Conservation (phyloP, 2,888 invertebrate genomes). For the Azorinus chamasolen region DNA sequence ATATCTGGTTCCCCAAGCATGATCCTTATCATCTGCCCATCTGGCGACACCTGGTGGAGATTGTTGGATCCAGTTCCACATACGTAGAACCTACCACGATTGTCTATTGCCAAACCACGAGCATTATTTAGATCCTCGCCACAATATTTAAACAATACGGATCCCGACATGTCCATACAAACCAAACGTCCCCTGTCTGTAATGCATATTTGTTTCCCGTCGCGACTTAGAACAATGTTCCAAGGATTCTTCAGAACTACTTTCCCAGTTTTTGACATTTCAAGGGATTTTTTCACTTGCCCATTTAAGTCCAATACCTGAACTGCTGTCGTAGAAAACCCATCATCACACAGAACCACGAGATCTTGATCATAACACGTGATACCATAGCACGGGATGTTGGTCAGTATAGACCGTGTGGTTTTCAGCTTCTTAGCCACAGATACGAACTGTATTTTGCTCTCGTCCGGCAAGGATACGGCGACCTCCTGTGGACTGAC, state of each 20-base stretch:
- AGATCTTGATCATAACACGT: slow-evolving; percentile 45
- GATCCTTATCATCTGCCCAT: slow-evolving; percentile 39
- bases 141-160: slow-evolving; percentile 47
- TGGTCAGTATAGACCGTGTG: slow-evolving; percentile 55
- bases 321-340: slow-evolving; percentile 47
- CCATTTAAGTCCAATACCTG: slow-evolving; percentile 54
- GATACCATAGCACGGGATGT: slow-evolving; percentile 56
- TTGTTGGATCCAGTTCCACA: slow-evolving; percentile 57
- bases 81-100: slow-evolving; percentile 53
- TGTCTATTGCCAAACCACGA: slow-evolving; percentile 46
- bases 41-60: slow-evolving; percentile 52
- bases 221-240: slow-evolving; percentile 51
- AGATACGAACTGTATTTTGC: slow-evolving; percentile 55
- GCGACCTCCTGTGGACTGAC: slow-evolving; percentile 59
- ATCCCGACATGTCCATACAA: slow-evolving; percentile 45
- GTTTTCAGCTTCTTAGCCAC: slow-evolving; percentile 35
- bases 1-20: slow-evolving; percentile 46
- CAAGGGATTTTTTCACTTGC: slow-evolving; percentile 36
- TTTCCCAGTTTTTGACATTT: slow-evolving; percentile 40
- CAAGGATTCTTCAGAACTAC: slow-evolving; percentile 48
- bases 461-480: slow-evolving; percentile 61
- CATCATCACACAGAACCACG: slow-evolving; percentile 56
- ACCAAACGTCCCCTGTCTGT: slow-evolving; percentile 56
- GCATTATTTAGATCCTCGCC: slow-evolving; percentile 46
- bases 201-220: slow-evolving; percentile 56